Base-by-base conservation (phyloP, 2,888 invertebrate genomes). In the Nasonovia ribisnigri region DNA sequence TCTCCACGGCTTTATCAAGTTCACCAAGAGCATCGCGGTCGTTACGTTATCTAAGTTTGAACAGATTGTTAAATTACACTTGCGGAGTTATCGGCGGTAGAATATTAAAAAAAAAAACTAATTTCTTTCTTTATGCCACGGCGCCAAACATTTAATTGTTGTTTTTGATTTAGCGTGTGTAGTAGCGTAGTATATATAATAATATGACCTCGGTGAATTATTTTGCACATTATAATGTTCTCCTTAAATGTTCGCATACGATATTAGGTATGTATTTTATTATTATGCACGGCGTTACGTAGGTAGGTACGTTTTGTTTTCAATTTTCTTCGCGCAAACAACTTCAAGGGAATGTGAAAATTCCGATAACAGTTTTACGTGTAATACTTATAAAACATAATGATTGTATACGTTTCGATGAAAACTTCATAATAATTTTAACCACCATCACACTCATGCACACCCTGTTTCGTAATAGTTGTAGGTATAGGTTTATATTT, bases 121-220 rank as follows among this genome's bases (percentile, higher is more conserved):
- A 77, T 20, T 77, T 77, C 77, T n/a, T 67, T 67, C n/a, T 67
- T 67, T 67, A n/a, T 67, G 36, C n/a, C 77, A 77, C 36, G 77
- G 87, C 87, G 87, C 87, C 87, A 88, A n/a, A 51, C 88, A n/a
- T 88, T 48, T 51, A 88, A 54, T 29, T 57, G 90, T 90, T 67
- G 67, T 89, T 57, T 42, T 89, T 43, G 43, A 89, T 36, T 89
- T 57, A 57, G 57, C 29, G 29, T 67, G 11, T 60, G 26, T 4
- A 8, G 77, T 77, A 77, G 8, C 36, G 20, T 20, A 77, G 20
- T 36, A 36, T 77, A 77, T n/a, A n/a, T 36, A 54, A 77, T 20
- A 42, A 20, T 77, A 36, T 77, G 90, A 90, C 90, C 90, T 90
- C 90, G 90, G 48, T 36, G 8, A 88, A 46, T 90, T 60, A 90